phyloP scores from a whole-genome alignment of 2,113 vertebrate genomes.

The Candoia aspera region DNA sequence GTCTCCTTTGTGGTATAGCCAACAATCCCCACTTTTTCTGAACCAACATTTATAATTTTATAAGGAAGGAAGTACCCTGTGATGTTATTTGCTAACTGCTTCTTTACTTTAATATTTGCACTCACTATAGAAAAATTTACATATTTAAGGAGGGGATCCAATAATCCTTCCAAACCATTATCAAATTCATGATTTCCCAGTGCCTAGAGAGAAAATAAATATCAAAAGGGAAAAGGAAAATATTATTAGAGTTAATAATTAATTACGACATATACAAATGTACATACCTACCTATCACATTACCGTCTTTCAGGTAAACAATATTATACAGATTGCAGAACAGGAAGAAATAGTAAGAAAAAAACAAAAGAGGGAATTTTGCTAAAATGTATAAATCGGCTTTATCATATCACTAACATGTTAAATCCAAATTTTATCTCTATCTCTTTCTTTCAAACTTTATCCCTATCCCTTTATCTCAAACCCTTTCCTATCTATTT shows the following conservation, averaged over 20 bases:
- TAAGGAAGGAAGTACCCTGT: constrained; percentile 74
- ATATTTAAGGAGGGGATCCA: constrained; percentile 82
- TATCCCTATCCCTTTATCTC: too few relatives aligned
- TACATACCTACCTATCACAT: background rate
- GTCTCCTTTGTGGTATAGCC: constrained; percentile 92
- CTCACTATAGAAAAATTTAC: constrained; percentile 82
- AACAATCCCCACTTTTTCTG: constrained; percentile 83
- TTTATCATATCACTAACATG: background rate
- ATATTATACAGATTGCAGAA: background rate
- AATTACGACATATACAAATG: background rate
- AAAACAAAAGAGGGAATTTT: background rate
- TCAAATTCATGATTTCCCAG: constrained; percentile 97
- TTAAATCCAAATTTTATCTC: background rate
- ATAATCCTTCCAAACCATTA: constrained; percentile 84
- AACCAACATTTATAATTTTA: constrained; percentile 74
- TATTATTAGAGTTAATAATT: background rate
- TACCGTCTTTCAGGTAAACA: background rate
- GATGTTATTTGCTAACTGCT: constrained; percentile 70
- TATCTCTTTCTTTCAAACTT: too few relatives aligned
- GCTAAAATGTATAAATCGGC: background rate
- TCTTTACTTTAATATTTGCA: constrained; percentile 82
- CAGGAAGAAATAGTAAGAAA: background rate
- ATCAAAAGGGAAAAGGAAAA: constrained; percentile 33
- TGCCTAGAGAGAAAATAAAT: constrained; percentile 75
- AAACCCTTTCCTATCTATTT: background rate